These are phyloP conservation scores for Dryobotodes eremita DNA, from an alignment of 2,888 invertebrate genomes.

Conservation along the genomic window DNA sequence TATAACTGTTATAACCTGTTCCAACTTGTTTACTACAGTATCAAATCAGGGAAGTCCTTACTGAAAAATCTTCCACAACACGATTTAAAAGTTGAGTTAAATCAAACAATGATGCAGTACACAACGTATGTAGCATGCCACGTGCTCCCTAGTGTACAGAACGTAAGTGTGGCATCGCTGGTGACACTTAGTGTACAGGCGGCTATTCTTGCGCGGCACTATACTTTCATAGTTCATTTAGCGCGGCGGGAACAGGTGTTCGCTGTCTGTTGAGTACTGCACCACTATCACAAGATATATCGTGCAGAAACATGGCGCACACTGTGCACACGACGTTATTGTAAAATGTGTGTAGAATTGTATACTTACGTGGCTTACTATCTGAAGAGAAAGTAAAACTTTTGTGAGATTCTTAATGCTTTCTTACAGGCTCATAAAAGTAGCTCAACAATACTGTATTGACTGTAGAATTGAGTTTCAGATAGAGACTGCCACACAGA, in stretches of 20 bases:
- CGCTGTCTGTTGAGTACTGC: conserved; percentile 37
- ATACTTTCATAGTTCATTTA: conserved; percentile 63
- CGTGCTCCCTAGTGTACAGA: background rate
- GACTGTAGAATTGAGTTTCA: background rate
- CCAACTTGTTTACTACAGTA: background rate
- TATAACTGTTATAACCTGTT: background rate
- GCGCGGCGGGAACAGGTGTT: conserved; percentile 51
- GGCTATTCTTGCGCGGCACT: conserved; percentile 51
- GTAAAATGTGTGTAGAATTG: background rate
- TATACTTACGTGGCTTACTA: background rate
- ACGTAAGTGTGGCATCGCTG: conserved; percentile 17
- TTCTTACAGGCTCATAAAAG: too few species aligned
- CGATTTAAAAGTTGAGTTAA: conserved; percentile 15
- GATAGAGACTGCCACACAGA: background rate
- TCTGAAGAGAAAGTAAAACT: conserved; percentile 1
- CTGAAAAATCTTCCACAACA: conserved; percentile 24
- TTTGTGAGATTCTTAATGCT: background rate
- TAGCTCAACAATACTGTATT: background rate
- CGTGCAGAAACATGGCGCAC: conserved; percentile 6
- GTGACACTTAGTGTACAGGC: background rate
- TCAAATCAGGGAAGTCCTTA: conserved; percentile 2
- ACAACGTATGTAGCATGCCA: background rate
- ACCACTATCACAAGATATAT: conserved; percentile 17
- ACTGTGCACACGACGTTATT: background rate
- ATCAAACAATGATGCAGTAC: conserved; percentile 1